phyloP scores from a whole-genome alignment of 1,140 invertebrate species.

The Macrostomum lignano region DNA sequence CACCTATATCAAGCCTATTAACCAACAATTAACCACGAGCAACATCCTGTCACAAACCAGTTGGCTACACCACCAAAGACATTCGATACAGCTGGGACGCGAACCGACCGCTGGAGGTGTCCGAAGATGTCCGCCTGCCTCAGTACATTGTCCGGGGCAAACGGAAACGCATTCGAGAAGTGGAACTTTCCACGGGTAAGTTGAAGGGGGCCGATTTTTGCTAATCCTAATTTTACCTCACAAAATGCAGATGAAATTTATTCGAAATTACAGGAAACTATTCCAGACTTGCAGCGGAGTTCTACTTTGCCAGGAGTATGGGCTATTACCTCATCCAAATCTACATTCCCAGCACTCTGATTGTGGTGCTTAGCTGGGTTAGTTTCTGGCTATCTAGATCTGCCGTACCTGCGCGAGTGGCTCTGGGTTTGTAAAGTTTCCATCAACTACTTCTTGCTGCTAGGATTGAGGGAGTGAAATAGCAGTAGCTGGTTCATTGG shows the following conservation, averaged over 20 bases:
- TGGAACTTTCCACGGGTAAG: too few relatives aligned
- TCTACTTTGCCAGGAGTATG: conserved; percentile 85
- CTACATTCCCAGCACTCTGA: conserved; percentile 86
- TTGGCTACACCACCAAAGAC: conserved; percentile 84
- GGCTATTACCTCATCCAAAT: conserved; percentile 97
- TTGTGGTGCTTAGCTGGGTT: conserved; percentile 95
- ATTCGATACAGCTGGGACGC: conserved; percentile 81
- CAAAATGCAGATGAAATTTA: too few relatives aligned
- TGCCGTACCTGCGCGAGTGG: conserved; percentile 75
- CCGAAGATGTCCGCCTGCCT: conserved; percentile 62
- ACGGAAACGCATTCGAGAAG: too few relatives aligned
- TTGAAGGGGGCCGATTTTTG: too few relatives aligned
- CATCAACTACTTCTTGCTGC: too few relatives aligned
- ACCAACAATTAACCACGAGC: conserved; percentile 5
- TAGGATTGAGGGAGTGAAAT: too few relatives aligned
- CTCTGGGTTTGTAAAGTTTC: too few relatives aligned
- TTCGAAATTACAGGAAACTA: conserved; percentile 9
- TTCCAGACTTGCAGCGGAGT: conserved; percentile 76
- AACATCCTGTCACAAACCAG: conserved; percentile 33
- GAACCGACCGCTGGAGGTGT: conserved; percentile 59
- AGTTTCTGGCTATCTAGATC: conserved; percentile 74
- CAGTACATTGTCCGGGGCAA: too few relatives aligned
- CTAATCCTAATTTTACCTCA: too few relatives aligned
- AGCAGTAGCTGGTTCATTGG: too few relatives aligned
- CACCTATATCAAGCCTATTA: too few relatives aligned